Base-by-base conservation (phyloP, 2,797 vertebrate genomes). In the Glossophaga mutica region DNA sequence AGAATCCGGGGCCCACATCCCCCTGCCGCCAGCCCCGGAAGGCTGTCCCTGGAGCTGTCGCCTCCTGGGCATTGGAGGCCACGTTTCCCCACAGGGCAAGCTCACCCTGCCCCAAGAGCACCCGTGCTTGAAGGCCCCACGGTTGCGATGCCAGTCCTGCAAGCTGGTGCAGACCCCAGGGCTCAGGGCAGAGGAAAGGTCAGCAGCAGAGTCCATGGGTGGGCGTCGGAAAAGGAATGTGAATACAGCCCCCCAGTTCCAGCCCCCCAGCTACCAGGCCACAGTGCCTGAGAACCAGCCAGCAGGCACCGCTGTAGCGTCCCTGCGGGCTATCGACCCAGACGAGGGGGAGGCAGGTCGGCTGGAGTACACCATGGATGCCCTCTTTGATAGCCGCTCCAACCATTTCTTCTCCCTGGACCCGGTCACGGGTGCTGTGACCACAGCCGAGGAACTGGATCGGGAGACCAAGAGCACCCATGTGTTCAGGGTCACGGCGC, bases 251-350 rank as follows among this genome's bases (percentile, higher is more conserved):
- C 99, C 99, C 0, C 99, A 99, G 98, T 99, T 99, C 97, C 99
- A 99, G 94, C 99, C 99, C 21, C 99, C 99, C n/a, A 99, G 99
- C 98, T 99, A 99, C 98, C 99, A 99, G 98, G 99, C 99, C 89
- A 98, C 99, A 0, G 99, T 99, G 97, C 98, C 99, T 0, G 99
- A 99, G 98, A 99, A 99, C 97, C 98, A 92, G 91, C 99, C 99
- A 0, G 98, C 98, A 0, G 99, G 99, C 46, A 99, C 99, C 0
- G 91, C 98, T 0, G 99, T 99, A 76, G 98, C 99, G 5, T 96
- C 98, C 90, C 96, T 99, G 88, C 99, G 98, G 71, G 99, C 99
- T 0, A 97, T 98, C 26, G 99, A 99, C 96, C 98, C 98, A 0
- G 99, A 99, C 6, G 98, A 99, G 81, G 99, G 99, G 0, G 99